Evolutionary conservation across 2,113 vertebrate species (phyloP).

Genomic region (Scomber japonicus): DNA sequence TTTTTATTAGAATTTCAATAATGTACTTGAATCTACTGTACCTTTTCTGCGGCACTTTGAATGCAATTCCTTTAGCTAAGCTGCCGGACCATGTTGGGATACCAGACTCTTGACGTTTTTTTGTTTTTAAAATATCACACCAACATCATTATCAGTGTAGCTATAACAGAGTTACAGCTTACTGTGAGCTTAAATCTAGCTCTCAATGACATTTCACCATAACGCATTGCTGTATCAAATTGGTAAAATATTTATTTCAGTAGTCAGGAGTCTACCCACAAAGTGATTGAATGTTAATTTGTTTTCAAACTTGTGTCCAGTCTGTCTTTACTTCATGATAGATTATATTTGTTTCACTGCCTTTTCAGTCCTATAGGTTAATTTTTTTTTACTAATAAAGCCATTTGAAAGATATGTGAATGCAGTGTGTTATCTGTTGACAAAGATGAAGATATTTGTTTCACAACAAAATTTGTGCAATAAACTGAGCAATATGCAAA

Average conservation of each 20-base stretch:
- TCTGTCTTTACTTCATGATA: conserved; percentile 46
- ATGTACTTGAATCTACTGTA: conserved; percentile 63
- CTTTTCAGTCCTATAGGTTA: conserved; percentile 11
- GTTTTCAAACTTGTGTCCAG: conserved; percentile 34
- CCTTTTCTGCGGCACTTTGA: conserved; percentile 65
- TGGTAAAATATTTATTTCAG: conserved; percentile 17
- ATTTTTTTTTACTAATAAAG: conserved; percentile 63
- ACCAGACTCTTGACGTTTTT: conserved; percentile 2
- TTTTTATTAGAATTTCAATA: conserved; percentile 14
- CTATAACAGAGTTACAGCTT: conserved; percentile 16
- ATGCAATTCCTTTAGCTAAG: conserved; percentile 37
- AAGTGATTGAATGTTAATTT: conserved; percentile 51
- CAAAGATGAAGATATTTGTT: not conserved
- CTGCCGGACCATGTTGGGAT: conserved; percentile 35
- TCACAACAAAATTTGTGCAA: not conserved
- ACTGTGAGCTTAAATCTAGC: not conserved
- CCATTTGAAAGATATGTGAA: conserved; percentile 25
- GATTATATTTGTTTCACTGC: conserved; percentile 54
- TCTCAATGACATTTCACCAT: conserved; percentile 10
- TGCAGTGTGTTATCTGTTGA: not conserved
- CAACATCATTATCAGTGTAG: conserved; percentile 6
- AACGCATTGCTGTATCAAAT: conserved; percentile 24
- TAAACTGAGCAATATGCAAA: too few species aligned
- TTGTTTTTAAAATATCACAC: conserved; percentile 9
- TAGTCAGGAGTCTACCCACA: not conserved